These are phyloP conservation scores for Peromyscus californicus DNA, from an alignment of 2,113 vertebrate species.

Conservation along the genomic window DNA sequence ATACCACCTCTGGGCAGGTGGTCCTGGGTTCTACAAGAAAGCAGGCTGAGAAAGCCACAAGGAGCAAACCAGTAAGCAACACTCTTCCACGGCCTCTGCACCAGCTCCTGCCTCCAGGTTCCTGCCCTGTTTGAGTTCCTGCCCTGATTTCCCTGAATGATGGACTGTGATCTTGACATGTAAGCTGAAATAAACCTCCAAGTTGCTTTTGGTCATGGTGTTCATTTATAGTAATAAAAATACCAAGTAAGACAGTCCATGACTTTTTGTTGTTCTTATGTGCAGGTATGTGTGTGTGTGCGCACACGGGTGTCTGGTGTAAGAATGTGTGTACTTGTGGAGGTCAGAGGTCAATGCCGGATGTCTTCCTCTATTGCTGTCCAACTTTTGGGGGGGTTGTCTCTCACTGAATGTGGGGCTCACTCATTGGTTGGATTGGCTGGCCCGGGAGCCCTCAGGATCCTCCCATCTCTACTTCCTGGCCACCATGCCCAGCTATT, in stretches of 20 bases:
- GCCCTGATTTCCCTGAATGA: neutral
- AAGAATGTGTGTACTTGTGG: neutral
- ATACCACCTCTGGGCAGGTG: neutral
- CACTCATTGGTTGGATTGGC: neutral
- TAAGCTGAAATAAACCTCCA: neutral
- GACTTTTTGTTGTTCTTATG: neutral
- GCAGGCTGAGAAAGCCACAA: neutral
- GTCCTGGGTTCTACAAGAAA: neutral
- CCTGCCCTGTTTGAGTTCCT: neutral
- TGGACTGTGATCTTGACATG: neutral
- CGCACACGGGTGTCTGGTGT: neutral
- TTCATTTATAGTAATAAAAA: neutral
- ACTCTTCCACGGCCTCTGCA: neutral
- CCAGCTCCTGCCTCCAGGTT: neutral
- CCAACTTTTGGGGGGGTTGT: neutral
- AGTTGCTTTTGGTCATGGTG: neutral
- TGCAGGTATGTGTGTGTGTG: neutral
- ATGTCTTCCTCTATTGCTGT: neutral
- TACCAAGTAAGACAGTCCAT: neutral
- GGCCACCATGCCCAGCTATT: neutral
- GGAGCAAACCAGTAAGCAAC: neutral
- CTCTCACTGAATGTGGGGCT: neutral
- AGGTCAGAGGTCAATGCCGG: neutral
- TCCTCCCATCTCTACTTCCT: neutral
- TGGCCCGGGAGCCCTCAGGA: neutral